Evolutionary conservation across 2,113 vertebrate genomes (phyloP), one percentile per base, ranked within the genome.

Genomic region (Irena cyanogastra): DNA sequence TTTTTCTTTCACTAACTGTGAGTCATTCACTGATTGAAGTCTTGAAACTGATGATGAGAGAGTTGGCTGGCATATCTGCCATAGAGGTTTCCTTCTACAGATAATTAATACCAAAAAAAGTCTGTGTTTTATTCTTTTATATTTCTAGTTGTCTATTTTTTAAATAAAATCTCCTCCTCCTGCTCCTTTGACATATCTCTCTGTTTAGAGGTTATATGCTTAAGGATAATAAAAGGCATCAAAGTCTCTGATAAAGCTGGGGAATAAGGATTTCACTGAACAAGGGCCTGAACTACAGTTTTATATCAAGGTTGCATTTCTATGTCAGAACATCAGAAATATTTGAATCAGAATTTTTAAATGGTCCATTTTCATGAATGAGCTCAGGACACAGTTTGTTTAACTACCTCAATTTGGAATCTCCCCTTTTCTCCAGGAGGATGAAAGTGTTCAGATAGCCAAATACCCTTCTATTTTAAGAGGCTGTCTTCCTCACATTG

Each of bases 1-100:
- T 97, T 95, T 97, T 94, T 95, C 96, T 96, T 94, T 97, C 97
- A 90, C 81, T 96, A 87, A 95, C 92, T 93, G 79, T 94, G 96
- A 98, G 97, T 97, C 97, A 96, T 96, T 24, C 83, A 9, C 96
- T 97, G 97, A 98, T 85, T 96, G 97, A 98, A 97, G 96, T 95
- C 96, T 96, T 83, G 90, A 97, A 97, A 91, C 66, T 41, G n/a
- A 96, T 26, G 83, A 95, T 78, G 90, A 94, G 92, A 57, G 91
- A 93, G 83, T 92, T 93, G 60, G 75, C 85, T 89, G 92, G 87
- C 89, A 70, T 91, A 83, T 93, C 83, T 96, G 90, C 95, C 16
- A 19, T 22, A 24, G 59, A 77, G 2, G 66, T 82, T 91, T 83
- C 83, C 35, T 84, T 96, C 87, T 95, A 60, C 42, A 93, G 97